Conservation (phyloP, 1,140 invertebrate genomes). For the Drosophila subobscura region DNA sequence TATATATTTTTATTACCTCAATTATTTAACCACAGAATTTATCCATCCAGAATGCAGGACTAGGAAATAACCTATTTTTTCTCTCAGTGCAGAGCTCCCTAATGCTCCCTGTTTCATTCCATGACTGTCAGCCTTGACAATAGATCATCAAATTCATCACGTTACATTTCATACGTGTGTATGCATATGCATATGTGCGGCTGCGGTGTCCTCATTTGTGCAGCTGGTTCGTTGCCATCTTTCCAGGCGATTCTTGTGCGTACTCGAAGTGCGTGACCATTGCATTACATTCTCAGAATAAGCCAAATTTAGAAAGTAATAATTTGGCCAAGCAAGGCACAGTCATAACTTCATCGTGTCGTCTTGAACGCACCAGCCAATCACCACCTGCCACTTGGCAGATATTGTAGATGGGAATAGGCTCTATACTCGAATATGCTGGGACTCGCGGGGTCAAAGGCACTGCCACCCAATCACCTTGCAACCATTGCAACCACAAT, state of each 20-base stretch:
- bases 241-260: background rate
- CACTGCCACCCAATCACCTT: background rate
- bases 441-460: slow-evolving; percentile 7
- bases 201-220: slow-evolving; percentile 38
- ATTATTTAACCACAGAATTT: too few species aligned
- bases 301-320: slow-evolving; percentile 33
- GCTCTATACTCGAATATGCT: slow-evolving; percentile 6
- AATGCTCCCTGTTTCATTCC: background rate
- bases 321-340: background rate
- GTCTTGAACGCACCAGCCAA: too few species aligned
- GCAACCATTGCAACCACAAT: slow-evolving; percentile 26
- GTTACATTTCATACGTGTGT: slow-evolving; percentile 80
- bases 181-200: slow-evolving; percentile 22
- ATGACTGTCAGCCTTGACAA: slow-evolving; percentile 43
- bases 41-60: too few species aligned
- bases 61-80: too few species aligned
- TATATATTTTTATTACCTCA: too few species aligned
- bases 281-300: slow-evolving; percentile 52
- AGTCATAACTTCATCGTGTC: too few species aligned
- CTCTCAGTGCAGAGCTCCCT: too few species aligned
- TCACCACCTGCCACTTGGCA: too few species aligned
- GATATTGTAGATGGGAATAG: slow-evolving; percentile 6
- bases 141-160: slow-evolving; percentile 81
- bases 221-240: slow-evolving; percentile 13
- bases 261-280: slow-evolving; percentile 61